A percentile compares a stretch with the other conserved stretches of the same genome.
Evolutionary conservation across 2,113 vertebrate species (phyloP).

Genomic region (Plecotus auritus): DNA sequence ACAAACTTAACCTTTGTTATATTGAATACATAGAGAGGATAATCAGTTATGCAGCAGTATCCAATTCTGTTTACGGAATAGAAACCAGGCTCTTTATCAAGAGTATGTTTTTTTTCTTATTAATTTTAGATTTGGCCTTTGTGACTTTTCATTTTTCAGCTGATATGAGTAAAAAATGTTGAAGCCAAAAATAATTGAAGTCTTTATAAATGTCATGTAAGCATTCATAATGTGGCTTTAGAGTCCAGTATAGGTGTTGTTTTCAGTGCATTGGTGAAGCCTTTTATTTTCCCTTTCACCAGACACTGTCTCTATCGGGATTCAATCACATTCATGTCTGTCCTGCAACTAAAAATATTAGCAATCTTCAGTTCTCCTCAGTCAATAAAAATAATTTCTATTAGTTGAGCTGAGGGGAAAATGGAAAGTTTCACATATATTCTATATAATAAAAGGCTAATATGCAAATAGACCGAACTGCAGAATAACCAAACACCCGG

Average conservation of each 20-base stretch:
- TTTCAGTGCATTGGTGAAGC: neutral
- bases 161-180: neutral
- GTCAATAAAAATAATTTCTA: conserved; percentile 5
- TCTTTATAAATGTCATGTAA: neutral
- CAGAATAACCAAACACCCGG: no score
- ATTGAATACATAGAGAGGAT: neutral
- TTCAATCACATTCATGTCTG: neutral
- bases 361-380: neutral
- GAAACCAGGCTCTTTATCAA: neutral
- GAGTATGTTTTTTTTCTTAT: neutral
- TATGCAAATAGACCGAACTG: no score
- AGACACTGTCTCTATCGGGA: neutral
- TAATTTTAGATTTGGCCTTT: neutral
- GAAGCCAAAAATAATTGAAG: neutral
- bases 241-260: neutral
- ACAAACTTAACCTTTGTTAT: neutral
- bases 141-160: neutral
- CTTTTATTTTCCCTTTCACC: neutral
- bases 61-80: neutral
- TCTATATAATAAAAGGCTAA: neutral
- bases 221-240: neutral
- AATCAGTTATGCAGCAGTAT: neutral
- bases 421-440: neutral
- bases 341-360: neutral
- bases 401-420: neutral